Base-by-base conservation (phyloP, 92 coral and sea anemone genomes). In the Epizoanthus rinbou region DNA sequence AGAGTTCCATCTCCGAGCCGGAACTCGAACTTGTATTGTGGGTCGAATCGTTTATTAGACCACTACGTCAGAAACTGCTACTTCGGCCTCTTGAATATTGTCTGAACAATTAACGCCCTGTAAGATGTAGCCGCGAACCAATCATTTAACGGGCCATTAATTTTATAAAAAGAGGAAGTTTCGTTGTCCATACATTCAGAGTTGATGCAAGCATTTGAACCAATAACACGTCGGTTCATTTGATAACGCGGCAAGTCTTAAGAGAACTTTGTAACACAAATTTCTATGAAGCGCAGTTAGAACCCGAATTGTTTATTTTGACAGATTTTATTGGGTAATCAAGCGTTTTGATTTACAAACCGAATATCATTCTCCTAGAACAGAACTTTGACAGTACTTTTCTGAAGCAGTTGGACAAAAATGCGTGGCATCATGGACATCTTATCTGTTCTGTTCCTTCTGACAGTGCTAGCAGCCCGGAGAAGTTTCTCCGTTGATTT, bases 51-150 rank as follows among this genome's bases (percentile, higher is more conserved):
- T 64, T 64, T 73, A 50, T 67, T 64, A 75, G 67, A 59, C 14
- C 14, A 17, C 45, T 84, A 84, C 80, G 83, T 45, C 73, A 64
- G 87, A 65, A 69, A 41, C 50, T 56, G 80, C 35, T 67, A 50
- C 82, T 18, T 71, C 69, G 85, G 73, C 87, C 78, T 73, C 80
- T 69, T 85, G 93, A 89, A 75, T 87, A 93, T 93, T 93, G 93
- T 93, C 91, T 84, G 89, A 88, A 91, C 90, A 93, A 93, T 93
- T 93, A 93, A 73, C 92, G 90, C 80, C 81, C 91, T 89, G 89
- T 86, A 73, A 91, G 95, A 93, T 85, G 98, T 87, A 80, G 91
- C 98, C 98, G 98, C 98, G 84, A 89, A 73, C 98, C 98, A 93
- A 93, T 93, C 98, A 93, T 56, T 75, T 57, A 63, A 73, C 79